A percentile compares a stretch with the other conserved stretches of the same genome.
These are phyloP conservation scores for Romanomermis culicivorax DNA, from an alignment of 2,888 invertebrate species.

Conservation along the genomic window DNA sequence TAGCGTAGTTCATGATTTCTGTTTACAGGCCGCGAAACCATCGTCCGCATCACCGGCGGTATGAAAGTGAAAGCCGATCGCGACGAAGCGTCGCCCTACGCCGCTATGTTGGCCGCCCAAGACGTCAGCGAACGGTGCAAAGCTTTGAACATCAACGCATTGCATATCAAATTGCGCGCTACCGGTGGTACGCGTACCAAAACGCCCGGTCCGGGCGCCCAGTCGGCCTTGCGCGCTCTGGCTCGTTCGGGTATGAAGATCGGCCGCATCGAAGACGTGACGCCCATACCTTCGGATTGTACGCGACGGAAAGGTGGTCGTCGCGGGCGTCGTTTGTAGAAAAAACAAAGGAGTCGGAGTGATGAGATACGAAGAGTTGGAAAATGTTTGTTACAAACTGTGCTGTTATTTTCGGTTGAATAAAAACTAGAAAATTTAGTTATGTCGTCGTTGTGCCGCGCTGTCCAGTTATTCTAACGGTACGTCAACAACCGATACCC, in stretches of 20 bases:
- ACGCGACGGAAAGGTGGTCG: conserved; percentile 99
- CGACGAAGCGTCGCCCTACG: conserved; percentile 98
- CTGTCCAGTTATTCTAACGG: too few species aligned
- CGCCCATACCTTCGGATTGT: conserved; percentile 95
- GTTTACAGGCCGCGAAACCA: conserved; percentile 35
- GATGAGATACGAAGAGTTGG: too few species aligned
- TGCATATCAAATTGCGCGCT: conserved; percentile 91
- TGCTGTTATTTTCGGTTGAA: too few species aligned
- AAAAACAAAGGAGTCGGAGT: too few species aligned
- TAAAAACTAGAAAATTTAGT: too few species aligned
- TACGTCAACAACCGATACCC: too few species aligned
- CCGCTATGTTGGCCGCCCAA: conserved; percentile 99
- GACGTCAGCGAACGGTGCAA: conserved; percentile 99
- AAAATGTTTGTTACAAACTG: too few species aligned
- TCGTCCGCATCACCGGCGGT: conserved; percentile 53
- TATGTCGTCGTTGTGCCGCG: too few species aligned
- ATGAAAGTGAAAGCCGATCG: conserved; percentile 99
- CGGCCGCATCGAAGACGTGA: conserved; percentile 91
- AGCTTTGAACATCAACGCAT: conserved; percentile 69
- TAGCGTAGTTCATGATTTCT: neutral
- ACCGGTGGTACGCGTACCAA: conserved; percentile 53
- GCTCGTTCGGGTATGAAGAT: conserved; percentile 99
- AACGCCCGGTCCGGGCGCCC: conserved; percentile 60
- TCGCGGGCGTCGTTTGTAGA: conserved; percentile 95
- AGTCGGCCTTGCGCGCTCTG: conserved; percentile 82